Percentiles rank a stretch among this genome's conserved stretches.
Conservation (phyloP, 1,140 invertebrate species). For the Drosophila rhopaloa region DNA sequence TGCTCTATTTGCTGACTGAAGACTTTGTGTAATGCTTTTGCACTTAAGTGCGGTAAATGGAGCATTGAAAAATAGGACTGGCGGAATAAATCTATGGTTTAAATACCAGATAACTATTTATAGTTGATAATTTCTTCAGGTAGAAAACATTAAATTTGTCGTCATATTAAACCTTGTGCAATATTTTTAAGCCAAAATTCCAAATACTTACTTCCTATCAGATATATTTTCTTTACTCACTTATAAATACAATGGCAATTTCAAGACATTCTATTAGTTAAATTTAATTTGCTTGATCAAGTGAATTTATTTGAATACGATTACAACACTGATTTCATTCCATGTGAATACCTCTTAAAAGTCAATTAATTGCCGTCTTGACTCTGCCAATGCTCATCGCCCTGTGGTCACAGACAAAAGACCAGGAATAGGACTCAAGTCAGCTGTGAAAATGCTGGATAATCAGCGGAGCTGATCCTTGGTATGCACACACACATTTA, state of each 20-base stretch:
- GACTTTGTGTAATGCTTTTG: constrained; percentile 5
- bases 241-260: neutral
- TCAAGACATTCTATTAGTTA: neutral
- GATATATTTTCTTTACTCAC: neutral
- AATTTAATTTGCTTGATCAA: neutral
- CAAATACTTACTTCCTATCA: neutral
- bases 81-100: neutral
- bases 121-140: too few relatives aligned
- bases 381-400: neutral
- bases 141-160: too few relatives aligned
- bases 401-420: constrained; percentile 23
- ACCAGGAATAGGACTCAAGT: constrained; percentile 40
- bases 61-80: neutral
- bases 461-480: constrained; percentile 22
- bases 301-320: constrained; percentile 7
- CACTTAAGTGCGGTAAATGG: neutral
- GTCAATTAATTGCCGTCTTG: constrained; percentile 36
- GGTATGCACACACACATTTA: constrained; percentile 12
- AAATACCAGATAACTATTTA: too few relatives aligned
- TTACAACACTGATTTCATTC: neutral
- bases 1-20: neutral
- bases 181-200: too few relatives aligned
- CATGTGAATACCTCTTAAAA: constrained; percentile 13
- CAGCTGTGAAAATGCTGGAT: constrained; percentile 62
- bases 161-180: too few relatives aligned